Evolutionary conservation across 2,888 invertebrate species (phyloP), one percentile per base, ranked within the genome.

Genomic region (Oxyteleia sp.): DNA sequence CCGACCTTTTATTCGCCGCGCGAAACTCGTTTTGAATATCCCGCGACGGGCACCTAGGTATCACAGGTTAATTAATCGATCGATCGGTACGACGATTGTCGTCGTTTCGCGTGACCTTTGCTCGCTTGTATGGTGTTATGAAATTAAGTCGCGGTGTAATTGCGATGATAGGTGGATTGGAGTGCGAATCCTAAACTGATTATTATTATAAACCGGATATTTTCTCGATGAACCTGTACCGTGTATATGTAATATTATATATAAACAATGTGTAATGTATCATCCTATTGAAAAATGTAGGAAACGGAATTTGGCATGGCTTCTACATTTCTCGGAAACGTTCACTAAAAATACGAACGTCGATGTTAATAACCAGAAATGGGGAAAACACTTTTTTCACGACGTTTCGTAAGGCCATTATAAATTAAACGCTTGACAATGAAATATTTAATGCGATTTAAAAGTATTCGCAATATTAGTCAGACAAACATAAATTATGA

Each of bases 271-370:
- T n/a, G n/a, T n/a, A n/a, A n/a, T n/a, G n/a, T n/a, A 81, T 81
- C 68, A 81, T 74, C 69, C 81, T 55, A 81, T 81, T 63, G 80
- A 81, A 61, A 69, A 81, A 61, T 75, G 15, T 81, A 61, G 53
- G 68, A 68, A 69, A 69, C 61, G 74, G 80, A 59, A 63, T 74
- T 64, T 81, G 80, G 64, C 72, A 53, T 69, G 66, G 55, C 55
- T 55, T 61, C 47, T 57, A 55, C 29, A 49, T 0, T 81, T 80
- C 80, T 63, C 32, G 53, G 74, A 81, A 75, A n/a, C 26, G 26
- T 10, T 49, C 38, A 55, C 71, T 79, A 71, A 71, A 79, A 79
- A 63, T 71, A 69, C 23, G 4, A 41, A 15, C 53, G 38, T 51
- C 35, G 51, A 43, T 51, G 18, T 29, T 68, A 11, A 45, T 41